Evolutionary conservation across 2,113 vertebrate genomes (phyloP).

Genomic region (Genyomyrus donnyi): DNA sequence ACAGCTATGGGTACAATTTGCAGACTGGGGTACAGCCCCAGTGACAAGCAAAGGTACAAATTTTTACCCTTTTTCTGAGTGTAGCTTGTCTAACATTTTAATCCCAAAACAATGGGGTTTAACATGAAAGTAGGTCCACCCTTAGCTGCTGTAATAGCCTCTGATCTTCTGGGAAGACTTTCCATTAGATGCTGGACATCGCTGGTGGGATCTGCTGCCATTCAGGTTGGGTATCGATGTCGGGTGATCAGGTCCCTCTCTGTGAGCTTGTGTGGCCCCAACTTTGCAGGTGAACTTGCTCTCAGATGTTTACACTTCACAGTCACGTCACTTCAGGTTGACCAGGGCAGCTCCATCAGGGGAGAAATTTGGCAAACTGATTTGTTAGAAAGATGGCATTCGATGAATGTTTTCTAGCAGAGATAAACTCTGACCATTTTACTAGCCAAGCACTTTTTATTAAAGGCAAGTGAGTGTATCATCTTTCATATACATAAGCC

Average conservation of each 20-base stretch:
- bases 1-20: too few species aligned
- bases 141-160: background rate
- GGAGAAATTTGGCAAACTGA: background rate
- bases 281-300: background rate
- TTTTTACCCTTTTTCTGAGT: too few species aligned
- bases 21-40: too few species aligned
- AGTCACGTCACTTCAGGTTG: background rate
- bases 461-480: background rate
- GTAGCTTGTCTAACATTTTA: background rate
- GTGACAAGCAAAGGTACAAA: too few species aligned
- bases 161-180: background rate
- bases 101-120: background rate
- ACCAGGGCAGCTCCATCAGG: background rate
- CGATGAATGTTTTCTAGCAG: background rate
- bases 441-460: background rate
- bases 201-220: background rate
- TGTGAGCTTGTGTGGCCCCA: too few species aligned
- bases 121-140: background rate
- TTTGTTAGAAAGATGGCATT: background rate
- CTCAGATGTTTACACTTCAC: background rate
- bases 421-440: background rate
- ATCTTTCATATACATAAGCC: background rate
- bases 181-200: background rate
- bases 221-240: background rate
- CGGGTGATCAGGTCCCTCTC: background rate